Conservation (phyloP, 1,140 invertebrate species). For the Oppia nitens region DNA sequence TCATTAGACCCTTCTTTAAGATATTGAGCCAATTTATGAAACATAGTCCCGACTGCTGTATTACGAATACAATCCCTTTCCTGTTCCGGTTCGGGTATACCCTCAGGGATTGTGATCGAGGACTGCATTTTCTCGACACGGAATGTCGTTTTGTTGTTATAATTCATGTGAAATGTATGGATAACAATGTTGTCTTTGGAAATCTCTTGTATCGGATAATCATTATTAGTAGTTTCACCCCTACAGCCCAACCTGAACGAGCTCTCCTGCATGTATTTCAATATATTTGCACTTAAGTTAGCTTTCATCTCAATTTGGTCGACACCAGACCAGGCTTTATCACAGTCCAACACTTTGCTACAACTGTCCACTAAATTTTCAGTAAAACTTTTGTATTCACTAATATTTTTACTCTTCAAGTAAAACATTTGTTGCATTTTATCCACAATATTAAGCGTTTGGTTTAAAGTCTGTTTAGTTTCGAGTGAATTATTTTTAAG, state of each 20-base stretch:
- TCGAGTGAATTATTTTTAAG: not conserved
- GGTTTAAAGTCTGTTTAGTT: not conserved
- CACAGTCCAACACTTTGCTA: not conserved
- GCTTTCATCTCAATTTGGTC: not conserved
- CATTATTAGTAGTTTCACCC: not conserved
- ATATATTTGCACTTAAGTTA: not conserved
- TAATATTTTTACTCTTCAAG: not conserved
- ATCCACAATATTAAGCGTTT: not conserved
- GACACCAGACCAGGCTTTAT: not conserved
- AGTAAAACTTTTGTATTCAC: not conserved
- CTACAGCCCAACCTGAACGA: not conserved
- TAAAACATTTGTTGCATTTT: not conserved
- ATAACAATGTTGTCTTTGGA: not conserved
- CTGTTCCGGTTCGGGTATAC: not conserved
- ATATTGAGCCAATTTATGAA: conserved; percentile 1
- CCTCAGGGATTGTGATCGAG: not conserved
- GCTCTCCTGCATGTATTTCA: not conserved
- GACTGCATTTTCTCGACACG: not conserved
- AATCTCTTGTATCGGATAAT: too few relatives aligned
- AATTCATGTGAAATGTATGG: conserved; percentile 5
- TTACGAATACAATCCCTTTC: not conserved
- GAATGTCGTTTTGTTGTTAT: conserved; percentile 1
- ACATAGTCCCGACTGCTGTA: not conserved
- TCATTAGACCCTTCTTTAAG: not conserved
- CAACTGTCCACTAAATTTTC: not conserved